A percentile compares a stretch with the other conserved stretches of the same genome.
phyloP scores from a whole-genome alignment of 2,113 vertebrate genomes.

The Psittacus erithacus region DNA sequence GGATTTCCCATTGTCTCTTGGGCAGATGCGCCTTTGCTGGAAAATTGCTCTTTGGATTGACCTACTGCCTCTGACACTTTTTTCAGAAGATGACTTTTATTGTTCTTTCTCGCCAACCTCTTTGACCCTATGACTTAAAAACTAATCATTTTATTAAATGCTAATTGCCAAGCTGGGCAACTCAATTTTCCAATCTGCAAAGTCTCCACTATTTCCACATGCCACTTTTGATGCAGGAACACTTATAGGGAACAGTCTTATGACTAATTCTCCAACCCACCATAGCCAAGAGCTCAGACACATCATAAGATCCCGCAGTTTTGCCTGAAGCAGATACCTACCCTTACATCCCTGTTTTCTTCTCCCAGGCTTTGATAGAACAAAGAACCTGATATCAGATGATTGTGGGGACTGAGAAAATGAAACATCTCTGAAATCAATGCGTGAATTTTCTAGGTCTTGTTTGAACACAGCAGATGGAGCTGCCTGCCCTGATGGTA shows the following conservation, averaged over 20 bases:
- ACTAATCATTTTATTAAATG: neutral
- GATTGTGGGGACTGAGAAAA: neutral
- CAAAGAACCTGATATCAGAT: neutral
- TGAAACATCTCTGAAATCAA: neutral
- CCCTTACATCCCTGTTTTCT: neutral
- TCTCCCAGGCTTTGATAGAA: neutral
- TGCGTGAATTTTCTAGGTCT: neutral
- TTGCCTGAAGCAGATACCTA: neutral
- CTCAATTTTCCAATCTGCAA: neutral
- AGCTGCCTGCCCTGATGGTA: neutral
- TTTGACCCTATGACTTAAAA: neutral
- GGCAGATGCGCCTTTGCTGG: neutral
- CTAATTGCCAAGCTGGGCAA: neutral
- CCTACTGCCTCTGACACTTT: neutral
- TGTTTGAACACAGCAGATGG: neutral
- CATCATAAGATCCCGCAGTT: rapidly evolving
- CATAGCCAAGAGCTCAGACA: neutral
- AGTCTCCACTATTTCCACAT: neutral
- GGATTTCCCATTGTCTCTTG: neutral
- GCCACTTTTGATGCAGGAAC: neutral
- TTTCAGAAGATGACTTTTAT: neutral
- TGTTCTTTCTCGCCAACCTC: neutral
- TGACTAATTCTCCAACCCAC: neutral
- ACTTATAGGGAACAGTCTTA: neutral
- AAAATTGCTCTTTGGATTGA: neutral